Evolutionary conservation across 1,140 invertebrate genomes (phyloP).

Genomic region (Drosophila oshimai): DNA sequence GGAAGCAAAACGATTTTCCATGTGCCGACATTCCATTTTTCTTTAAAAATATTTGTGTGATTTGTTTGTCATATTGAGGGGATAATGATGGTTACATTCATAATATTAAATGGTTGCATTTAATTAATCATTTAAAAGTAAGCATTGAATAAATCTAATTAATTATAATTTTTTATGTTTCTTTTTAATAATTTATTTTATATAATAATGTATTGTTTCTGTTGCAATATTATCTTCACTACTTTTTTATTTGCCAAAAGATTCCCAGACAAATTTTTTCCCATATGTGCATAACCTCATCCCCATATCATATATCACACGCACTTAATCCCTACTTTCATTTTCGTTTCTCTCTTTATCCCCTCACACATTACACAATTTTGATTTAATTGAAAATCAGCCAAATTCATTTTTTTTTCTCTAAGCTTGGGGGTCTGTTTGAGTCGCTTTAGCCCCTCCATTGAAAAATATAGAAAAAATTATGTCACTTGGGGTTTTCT

Average conservation of each 20-base stretch:
- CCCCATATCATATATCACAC: constrained; percentile 37
- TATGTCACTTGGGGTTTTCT: constrained; percentile 70
- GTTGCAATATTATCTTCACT: not conserved
- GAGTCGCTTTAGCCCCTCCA: constrained; percentile 51
- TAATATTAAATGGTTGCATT: not conserved
- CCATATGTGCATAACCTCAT: constrained; percentile 15
- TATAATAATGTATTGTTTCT: not conserved
- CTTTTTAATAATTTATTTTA: not conserved
- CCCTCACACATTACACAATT: constrained; percentile 65
- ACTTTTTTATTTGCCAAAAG: not conserved
- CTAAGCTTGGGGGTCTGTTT: not conserved
- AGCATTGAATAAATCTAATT: no score
- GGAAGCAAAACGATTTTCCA: constrained; percentile 11
- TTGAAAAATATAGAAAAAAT: constrained; percentile 44
- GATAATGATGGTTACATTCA: constrained; percentile 15
- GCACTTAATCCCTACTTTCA: constrained; percentile 59
- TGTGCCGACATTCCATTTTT: constrained; percentile 12
- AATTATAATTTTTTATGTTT: not conserved
- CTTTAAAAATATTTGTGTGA: constrained; percentile 1
- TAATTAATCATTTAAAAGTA: not conserved
- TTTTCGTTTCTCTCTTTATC: constrained; percentile 35
- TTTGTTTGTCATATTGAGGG: constrained; percentile 8
- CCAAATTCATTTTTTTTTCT: constrained; percentile 14
- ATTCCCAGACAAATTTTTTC: constrained; percentile 6
- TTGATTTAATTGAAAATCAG: constrained; percentile 62